Percentiles rank a stretch among this genome's conserved stretches.
phyloP scores from a whole-genome alignment of 2,797 vertebrate species.

The Sebastes matsubarae region DNA sequence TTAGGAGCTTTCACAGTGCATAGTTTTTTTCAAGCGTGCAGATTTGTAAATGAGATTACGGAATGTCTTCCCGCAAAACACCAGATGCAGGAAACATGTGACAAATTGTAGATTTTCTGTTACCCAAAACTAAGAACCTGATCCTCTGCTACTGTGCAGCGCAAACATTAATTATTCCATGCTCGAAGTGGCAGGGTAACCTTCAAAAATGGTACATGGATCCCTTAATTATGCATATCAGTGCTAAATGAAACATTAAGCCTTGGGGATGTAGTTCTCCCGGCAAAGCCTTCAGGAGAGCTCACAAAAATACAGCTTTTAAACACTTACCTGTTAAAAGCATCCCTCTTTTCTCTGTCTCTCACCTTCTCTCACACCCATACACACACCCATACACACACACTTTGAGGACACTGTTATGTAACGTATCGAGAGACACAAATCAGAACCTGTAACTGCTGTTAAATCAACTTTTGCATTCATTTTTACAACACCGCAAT shows the following conservation, averaged over 20 bases:
- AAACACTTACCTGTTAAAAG: slow-evolving; percentile 47
- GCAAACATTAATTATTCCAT: slow-evolving; percentile 45
- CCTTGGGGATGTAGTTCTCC: slow-evolving; percentile 16
- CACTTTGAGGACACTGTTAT: not conserved
- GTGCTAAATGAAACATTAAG: slow-evolving; percentile 62
- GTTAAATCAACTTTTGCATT: not conserved
- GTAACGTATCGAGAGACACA: not conserved
- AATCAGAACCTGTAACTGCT: not conserved
- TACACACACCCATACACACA: not conserved
- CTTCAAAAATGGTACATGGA: slow-evolving; percentile 46
- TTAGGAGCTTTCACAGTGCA: not conserved
- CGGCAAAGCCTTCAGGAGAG: slow-evolving; percentile 21
- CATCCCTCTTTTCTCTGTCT: not conserved
- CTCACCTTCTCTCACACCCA: slow-evolving; percentile 1
- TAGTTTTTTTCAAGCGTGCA: slow-evolving; percentile 4
- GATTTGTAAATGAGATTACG: slow-evolving; percentile 35
- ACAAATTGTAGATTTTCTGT: slow-evolving; percentile 14
- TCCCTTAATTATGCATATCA: slow-evolving; percentile 59
- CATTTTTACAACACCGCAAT: not conserved
- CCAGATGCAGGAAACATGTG: slow-evolving; percentile 5
- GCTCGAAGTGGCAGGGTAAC: slow-evolving; percentile 33
- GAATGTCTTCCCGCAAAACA: not conserved
- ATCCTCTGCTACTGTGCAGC: slow-evolving; percentile 6
- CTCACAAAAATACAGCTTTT: slow-evolving; percentile 20
- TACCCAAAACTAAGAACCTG: slow-evolving; percentile 16